Base-by-base conservation (phyloP, 2,797 vertebrate genomes). In the Leptatherina wallacei region DNA sequence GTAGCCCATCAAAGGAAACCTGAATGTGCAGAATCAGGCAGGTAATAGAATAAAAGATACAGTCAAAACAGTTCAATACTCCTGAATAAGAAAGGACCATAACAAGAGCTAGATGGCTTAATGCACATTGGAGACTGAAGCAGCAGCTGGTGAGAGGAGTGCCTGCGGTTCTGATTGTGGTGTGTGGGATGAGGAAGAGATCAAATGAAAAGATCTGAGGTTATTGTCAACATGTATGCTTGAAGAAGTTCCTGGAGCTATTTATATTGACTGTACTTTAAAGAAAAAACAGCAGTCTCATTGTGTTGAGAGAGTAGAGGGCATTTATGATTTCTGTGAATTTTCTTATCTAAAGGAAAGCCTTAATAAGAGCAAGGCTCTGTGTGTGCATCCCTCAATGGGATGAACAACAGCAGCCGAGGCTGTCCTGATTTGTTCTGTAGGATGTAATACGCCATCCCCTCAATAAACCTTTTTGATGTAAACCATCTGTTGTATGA, bases 141-240 rank as follows among this genome's bases (percentile, higher is more conserved):
- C 63, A 62, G 65, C 54, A 61, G 67, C 65, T 72, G 62, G 30
- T 65, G 66, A 80, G 73, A 61, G 0, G 30, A 67, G 69, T 0
- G 55, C 80, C 62, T 11, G 1, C 3, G 4, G 52, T 76, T 72
- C 44, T 81, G 51, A 57, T 59, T 74, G 70, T 63, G 62, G 22
- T 79, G 64, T 61, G 57, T 77, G 64, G 66, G 75, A 67, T 71
- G 60, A 81, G 8, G 24, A 61, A 32, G 58, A 82, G 67, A 82
- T 78, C 61, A 77, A 75, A 82, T 81, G 33, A 77, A 78, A 73
- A 75, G 62, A 81, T 82, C 66, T 78, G 54, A 76, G 18, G 62
- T 24, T 47, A 71, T 60, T 76, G 75, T 81, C 30, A 75, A 78
- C 59, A 44, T 52, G 59, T 62, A 66, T 65, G 33, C 68, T 73